A percentile compares a stretch with the other conserved stretches of the same genome.
phyloP scores from a whole-genome alignment of 2,888 invertebrate genomes.

The Temnothorax rugatulus region DNA sequence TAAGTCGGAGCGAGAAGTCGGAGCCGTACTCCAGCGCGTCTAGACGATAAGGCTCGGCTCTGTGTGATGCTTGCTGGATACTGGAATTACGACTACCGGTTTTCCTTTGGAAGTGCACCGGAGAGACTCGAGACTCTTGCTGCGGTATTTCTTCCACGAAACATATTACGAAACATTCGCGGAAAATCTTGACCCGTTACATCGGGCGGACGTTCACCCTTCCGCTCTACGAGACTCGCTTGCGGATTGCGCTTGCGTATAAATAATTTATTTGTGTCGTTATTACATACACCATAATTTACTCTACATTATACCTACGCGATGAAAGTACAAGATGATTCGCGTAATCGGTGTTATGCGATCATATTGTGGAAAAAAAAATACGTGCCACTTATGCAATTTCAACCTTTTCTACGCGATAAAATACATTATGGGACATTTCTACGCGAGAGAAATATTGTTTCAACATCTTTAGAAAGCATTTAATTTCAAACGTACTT shows the following conservation, averaged over 20 bases:
- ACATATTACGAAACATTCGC: constrained; percentile 69
- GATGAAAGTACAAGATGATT: background rate
- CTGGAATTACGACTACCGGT: constrained; percentile 74
- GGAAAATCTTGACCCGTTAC: constrained; percentile 65
- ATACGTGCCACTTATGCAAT: background rate
- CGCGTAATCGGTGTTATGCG: background rate
- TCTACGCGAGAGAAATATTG: background rate
- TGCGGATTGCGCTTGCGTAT: background rate
- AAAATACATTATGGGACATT: background rate
- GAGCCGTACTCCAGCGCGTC: constrained; percentile 33
- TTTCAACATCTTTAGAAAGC: background rate
- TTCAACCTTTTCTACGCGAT: background rate
- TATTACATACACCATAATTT: constrained; percentile 2
- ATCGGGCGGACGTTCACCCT: constrained; percentile 47
- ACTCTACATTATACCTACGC: background rate
- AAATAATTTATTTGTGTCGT: constrained; percentile 40
- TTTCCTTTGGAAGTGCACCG: constrained; percentile 65
- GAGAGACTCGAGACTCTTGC: constrained; percentile 59
- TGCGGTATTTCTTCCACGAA: constrained; percentile 66
- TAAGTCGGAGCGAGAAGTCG: constrained; percentile 12
- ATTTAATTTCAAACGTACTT: background rate
- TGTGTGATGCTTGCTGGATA: constrained; percentile 66
- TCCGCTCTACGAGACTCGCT: constrained; percentile 15
- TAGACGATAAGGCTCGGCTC: constrained; percentile 59
- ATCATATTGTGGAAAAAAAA: background rate